Base-by-base conservation (phyloP, 2,888 invertebrate genomes). In the Meghimatium bilineatum region DNA sequence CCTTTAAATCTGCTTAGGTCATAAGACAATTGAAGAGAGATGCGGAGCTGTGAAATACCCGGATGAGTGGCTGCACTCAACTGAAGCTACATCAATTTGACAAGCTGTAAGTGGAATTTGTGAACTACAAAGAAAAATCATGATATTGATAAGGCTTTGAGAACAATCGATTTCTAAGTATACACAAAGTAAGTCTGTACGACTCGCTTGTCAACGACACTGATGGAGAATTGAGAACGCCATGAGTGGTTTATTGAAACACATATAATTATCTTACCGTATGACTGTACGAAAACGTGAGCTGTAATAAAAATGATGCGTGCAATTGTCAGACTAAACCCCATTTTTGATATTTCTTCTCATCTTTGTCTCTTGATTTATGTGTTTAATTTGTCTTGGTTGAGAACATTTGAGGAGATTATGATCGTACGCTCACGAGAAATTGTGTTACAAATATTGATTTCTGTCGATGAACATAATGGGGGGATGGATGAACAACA, bases 131-230 rank as follows among this genome's bases (percentile, higher is more conserved):
- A 36, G 77, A 63, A 36, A 10, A 36, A 36, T 34, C 29, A n/a
- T 77, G 77, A 77, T 77, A 77, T 77, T 63, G 77, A 77, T 77
- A 77, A 77, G 34, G 60, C 14, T 75, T 77, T 60, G n/a, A 77
- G 63, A 17, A 29, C 34, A 14, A 34, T 77, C 63, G 77, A 77
- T 63, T 60, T 34, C 49, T 74, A 36, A 23, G 60, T 60, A 36
- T 32, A 34, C 60, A 76, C 56, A 60, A 56, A 36, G 23, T n/a
- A 36, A 56, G 60, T 60, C 36, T 77, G 63, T 77, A 77, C 49
- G 72, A 32, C 29, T 74, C n/a, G 74, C 32, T 52, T 23, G 74
- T 52, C 29, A 74, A 23, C 52, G 32, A 32, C 29, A 52, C 32
- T 32, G 52, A 20, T 74, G 74, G 52, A 49, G 52, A 52, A 52